These are phyloP conservation scores for Archocentrus centrarchus DNA, from an alignment of 2,113 vertebrate genomes.

Conservation along the genomic window DNA sequence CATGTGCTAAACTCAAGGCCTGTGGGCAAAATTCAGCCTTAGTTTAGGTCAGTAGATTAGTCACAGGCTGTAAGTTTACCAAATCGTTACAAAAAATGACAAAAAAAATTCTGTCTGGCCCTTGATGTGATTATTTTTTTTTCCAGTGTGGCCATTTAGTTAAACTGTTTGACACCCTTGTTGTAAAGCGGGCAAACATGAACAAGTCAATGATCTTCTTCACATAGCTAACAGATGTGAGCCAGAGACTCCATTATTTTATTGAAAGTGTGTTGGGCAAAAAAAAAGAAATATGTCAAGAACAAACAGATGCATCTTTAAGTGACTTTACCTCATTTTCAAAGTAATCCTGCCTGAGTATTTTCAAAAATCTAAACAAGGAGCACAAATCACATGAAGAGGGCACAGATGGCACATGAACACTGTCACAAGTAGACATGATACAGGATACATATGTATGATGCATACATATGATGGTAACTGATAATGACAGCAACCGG, in stretches of 20 bases:
- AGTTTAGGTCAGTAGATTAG: background rate
- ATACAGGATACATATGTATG: background rate
- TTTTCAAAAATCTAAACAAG: constrained; percentile 23
- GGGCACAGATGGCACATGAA: constrained; percentile 13
- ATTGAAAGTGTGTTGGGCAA: background rate
- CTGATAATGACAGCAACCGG: constrained; percentile 11
- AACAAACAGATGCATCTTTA: background rate
- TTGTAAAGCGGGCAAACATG: background rate
- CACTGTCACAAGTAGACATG: background rate
- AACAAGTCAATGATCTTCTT: background rate
- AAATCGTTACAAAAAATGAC: background rate
- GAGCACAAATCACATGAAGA: constrained; percentile 5
- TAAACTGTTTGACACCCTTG: background rate
- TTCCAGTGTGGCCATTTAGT: background rate
- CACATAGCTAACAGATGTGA: too few species aligned
- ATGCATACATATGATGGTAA: background rate
- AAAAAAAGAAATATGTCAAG: background rate
- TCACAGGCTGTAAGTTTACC: background rate
- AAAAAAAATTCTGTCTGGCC: background rate
- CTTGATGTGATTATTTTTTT: background rate
- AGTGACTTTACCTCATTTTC: background rate
- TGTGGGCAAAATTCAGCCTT: background rate
- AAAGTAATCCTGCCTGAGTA: background rate
- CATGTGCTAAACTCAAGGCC: background rate
- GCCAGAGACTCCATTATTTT: too few species aligned